Evolutionary conservation across 2,113 vertebrate species (phyloP), one percentile per base, ranked within the genome.

Genomic region (Phalacrocorax pelagicus): DNA sequence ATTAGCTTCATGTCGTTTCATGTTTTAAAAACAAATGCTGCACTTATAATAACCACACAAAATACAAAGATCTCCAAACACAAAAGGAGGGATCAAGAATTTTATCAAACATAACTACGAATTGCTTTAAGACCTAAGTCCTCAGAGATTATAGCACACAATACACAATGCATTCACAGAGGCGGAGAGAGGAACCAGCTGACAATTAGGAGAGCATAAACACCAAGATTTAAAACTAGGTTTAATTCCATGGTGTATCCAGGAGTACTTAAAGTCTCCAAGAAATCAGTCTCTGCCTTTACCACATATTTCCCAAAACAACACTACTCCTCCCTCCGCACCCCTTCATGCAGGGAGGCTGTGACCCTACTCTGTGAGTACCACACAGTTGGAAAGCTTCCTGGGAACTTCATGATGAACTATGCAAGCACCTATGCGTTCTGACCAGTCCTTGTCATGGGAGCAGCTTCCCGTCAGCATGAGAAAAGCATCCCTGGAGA

Each of bases 321-420:
- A 3, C 15, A 84, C 4, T 3, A 21, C 26, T 78, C 5, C 29
- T 40, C 27, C 13, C 5, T 69, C 57, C 24, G 29, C 27, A 55
- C 1, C n/a, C 23, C 30, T 34, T 67, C 34, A 6, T 12, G 4
- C 8, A 10, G 16, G 54, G 24, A 36, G 22, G 44, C 29, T 55
- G 42, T 59, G 47, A 89, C 57, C 42, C 59, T 22, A 1, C 57
- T 58, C 79, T 0, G 0, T 0, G 10, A 90, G 27, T 4, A 46
- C 12, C 78, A 36, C 49, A 54, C 40, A 46, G 16, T 4, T 1
- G 0, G 58, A 79, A 54, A 86, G 42, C 55, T 65, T n/a, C 16
- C 7, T 20, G n/a, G 30, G 22, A 7, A 17, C 44, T 57, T 30
- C 4, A n/a, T 0, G 0, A 19, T 27, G 24, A 62, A n/a, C 73